These are phyloP conservation scores for Ferdinandea cuprea DNA, from an alignment of 2,888 invertebrate species.

Conservation along the genomic window DNA sequence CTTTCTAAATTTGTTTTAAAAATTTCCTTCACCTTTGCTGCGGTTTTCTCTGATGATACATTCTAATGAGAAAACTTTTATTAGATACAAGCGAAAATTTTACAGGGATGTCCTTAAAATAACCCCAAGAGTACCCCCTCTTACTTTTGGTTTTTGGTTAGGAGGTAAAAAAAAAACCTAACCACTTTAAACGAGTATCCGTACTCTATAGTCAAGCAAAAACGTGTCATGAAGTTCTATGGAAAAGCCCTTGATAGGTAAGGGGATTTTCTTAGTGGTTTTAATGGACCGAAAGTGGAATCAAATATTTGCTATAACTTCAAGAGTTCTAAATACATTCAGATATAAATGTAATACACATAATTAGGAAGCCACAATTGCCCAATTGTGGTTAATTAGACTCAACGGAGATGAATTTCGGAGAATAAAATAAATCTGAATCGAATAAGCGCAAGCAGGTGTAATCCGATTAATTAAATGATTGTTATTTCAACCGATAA, in stretches of 20 bases:
- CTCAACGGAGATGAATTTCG: constrained; percentile 1
- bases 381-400: constrained; percentile 48
- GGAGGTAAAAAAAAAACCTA: constrained; percentile 1
- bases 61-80: constrained; percentile 63
- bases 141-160: constrained; percentile 1
- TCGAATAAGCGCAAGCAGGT: not conserved
- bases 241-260: not conserved
- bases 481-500: constrained; percentile 1
- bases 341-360: not conserved
- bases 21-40: constrained; percentile 42
- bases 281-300: constrained; percentile 24
- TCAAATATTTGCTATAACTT: constrained; percentile 19
- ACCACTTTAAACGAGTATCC: not conserved
- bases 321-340: not conserved
- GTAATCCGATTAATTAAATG: constrained; percentile 41
- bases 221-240: constrained; percentile 23
- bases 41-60: constrained; percentile 43
- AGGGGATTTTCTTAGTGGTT: not conserved
- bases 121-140: too few relatives aligned
- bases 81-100: constrained; percentile 40
- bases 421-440: not conserved
- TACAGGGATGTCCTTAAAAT: constrained; percentile 9
- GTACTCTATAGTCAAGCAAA: not conserved
- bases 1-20: constrained; percentile 28
- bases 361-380: constrained; percentile 25